These are phyloP conservation scores for Eupeodes latifasciatus DNA, from an alignment of 2,888 invertebrate genomes.

Conservation along the genomic window DNA sequence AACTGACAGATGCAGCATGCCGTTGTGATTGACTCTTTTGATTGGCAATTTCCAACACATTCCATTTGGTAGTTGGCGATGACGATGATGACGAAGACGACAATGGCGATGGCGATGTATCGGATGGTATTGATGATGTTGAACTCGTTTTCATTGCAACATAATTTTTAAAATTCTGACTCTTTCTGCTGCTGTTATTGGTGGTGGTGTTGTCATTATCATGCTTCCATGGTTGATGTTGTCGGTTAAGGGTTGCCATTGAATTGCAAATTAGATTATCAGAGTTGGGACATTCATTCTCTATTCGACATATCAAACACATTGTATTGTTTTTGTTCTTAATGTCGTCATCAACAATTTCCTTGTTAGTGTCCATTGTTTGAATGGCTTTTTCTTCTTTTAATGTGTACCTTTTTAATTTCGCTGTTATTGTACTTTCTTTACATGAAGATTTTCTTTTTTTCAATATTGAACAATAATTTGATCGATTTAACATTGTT, in stretches of 20 bases:
- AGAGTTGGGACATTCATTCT: constrained; percentile 40
- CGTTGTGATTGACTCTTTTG: constrained; percentile 65
- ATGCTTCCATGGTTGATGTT: background rate
- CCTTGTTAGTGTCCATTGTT: constrained; percentile 6
- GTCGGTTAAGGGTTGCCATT: constrained; percentile 39
- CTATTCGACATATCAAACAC: constrained; percentile 64
- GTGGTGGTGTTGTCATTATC: constrained; percentile 15
- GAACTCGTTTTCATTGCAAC: constrained; percentile 59
- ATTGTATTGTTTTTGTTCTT: constrained; percentile 4
- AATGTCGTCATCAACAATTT: background rate
- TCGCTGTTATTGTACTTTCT: constrained; percentile 60
- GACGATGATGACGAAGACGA: constrained; percentile 24
- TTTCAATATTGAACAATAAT: constrained; percentile 62
- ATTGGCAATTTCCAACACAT: constrained; percentile 61
- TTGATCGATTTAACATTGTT: constrained; percentile 61
- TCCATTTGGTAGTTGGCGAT: constrained; percentile 43
- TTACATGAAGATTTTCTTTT: constrained; percentile 71
- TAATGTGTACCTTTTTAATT: constrained; percentile 61
- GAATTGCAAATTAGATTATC: constrained; percentile 32
- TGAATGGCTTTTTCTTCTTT: background rate
- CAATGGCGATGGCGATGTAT: constrained; percentile 30
- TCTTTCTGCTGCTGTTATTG: constrained; percentile 21
- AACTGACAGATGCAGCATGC: constrained; percentile 52
- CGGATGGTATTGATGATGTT: constrained; percentile 34
- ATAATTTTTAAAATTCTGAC: constrained; percentile 56